These are phyloP conservation scores for Gryllus bimaculatus DNA, from an alignment of 1,140 invertebrate species.

Conservation along the genomic window DNA sequence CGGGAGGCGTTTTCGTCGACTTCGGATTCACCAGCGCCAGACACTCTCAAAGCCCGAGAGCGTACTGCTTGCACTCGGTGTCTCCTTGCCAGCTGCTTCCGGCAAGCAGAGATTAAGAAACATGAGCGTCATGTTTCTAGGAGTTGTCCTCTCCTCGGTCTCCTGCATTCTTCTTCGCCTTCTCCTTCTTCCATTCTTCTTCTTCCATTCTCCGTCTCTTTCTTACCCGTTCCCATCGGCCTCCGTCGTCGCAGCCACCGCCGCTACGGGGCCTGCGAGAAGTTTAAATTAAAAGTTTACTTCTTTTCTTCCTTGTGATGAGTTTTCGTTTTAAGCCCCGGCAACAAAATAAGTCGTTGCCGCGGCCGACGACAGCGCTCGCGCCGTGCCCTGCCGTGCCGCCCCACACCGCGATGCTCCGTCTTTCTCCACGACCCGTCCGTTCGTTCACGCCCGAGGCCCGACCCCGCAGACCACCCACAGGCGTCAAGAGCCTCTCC, in stretches of 20 bases:
- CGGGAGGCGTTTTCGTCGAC: too few relatives aligned
- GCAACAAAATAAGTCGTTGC: neutral
- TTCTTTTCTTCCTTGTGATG: neutral
- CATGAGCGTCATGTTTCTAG: neutral
- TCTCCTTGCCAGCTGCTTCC: neutral
- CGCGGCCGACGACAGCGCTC: neutral
- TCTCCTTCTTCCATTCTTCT: too few relatives aligned
- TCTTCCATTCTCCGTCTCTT: too few relatives aligned
- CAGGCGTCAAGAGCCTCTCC: too few relatives aligned
- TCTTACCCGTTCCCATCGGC: too few relatives aligned
- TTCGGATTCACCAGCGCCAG: too few relatives aligned
- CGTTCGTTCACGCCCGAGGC: too few relatives aligned
- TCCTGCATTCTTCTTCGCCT: neutral
- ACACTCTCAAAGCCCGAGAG: neutral
- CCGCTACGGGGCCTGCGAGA: neutral
- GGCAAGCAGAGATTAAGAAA: neutral
- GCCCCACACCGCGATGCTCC: neutral
- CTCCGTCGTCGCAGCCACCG: too few relatives aligned
- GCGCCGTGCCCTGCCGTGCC: neutral
- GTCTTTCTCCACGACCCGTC: too few relatives aligned
- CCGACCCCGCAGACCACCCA: too few relatives aligned
- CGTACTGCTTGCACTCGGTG: neutral
- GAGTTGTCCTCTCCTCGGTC: neutral
- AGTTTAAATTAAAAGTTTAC: slow-evolving; percentile 1
- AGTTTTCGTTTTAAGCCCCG: slow-evolving; percentile 1